These are phyloP conservation scores for Podarcis cretensis DNA, from an alignment of 2,113 vertebrate genomes.

Conservation along the genomic window DNA sequence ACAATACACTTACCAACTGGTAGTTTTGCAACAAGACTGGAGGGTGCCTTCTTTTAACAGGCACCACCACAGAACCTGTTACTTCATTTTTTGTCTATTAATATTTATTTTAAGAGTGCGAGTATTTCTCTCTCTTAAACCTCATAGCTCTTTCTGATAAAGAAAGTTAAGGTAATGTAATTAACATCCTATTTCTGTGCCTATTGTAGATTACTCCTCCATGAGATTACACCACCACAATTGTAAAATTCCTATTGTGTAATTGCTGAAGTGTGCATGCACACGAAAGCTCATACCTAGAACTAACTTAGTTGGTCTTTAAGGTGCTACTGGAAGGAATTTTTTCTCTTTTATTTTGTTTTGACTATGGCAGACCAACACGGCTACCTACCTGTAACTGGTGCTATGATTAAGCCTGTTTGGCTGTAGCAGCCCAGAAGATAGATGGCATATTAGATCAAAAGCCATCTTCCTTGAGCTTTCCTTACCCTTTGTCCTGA, in stretches of 20 bases:
- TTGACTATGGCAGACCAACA: too few species aligned
- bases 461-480: slow-evolving; percentile 1
- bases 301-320: too few species aligned
- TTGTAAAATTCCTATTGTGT: background rate
- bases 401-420: slow-evolving; percentile 40
- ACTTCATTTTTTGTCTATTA: background rate
- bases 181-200: background rate
- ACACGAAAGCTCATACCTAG: too few species aligned
- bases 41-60: background rate
- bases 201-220: background rate
- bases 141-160: background rate
- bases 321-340: too few species aligned
- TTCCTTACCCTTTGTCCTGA: background rate
- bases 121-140: background rate
- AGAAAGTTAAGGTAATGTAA: background rate
- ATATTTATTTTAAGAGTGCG: background rate
- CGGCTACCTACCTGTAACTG: too few species aligned
- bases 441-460: slow-evolving; percentile 19
- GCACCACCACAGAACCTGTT: too few species aligned
- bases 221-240: background rate
- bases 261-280: too few species aligned
- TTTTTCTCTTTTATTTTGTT: too few species aligned
- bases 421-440: background rate
- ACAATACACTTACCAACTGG: too few species aligned
- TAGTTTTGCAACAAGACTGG: background rate